Conservation (phyloP, 2,113 vertebrate genomes). For the Propithecus coquereli region DNA sequence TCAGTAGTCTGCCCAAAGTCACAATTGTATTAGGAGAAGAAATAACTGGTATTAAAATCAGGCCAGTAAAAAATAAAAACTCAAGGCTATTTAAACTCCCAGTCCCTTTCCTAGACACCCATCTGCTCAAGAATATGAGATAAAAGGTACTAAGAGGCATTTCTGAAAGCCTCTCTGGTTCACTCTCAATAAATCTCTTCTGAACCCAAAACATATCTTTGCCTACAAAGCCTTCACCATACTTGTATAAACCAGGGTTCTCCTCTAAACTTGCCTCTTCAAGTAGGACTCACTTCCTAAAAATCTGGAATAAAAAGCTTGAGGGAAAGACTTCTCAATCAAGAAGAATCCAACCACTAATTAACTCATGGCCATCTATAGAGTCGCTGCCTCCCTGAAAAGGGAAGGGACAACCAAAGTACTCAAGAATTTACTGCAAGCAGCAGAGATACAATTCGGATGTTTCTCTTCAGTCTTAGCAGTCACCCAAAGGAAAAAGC, state of each 20-base stretch:
- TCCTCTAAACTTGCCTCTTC: background rate
- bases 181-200: background rate
- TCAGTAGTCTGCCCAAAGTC: slow-evolving; percentile 4
- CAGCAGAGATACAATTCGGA: slow-evolving; percentile 25
- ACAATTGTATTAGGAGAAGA: background rate
- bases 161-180: background rate
- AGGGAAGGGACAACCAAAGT: slow-evolving; percentile 17
- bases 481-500: background rate
- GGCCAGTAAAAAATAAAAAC: background rate
- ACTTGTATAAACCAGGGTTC: background rate
- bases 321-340: background rate
- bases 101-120: background rate
- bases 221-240: slow-evolving; percentile 2
- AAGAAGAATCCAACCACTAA: slow-evolving; percentile 6
- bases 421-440: background rate
- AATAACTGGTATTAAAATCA: slow-evolving; percentile 24
- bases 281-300: background rate
- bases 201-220: slow-evolving; percentile 5
- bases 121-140: background rate
- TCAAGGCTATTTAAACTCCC: background rate
- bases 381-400: background rate
- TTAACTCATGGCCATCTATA: background rate
- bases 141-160: background rate
- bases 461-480: background rate
- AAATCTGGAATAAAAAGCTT: background rate